Evolutionary conservation across 2,888 invertebrate genomes (phyloP).

Genomic region (Scrobipalpa costella): DNA sequence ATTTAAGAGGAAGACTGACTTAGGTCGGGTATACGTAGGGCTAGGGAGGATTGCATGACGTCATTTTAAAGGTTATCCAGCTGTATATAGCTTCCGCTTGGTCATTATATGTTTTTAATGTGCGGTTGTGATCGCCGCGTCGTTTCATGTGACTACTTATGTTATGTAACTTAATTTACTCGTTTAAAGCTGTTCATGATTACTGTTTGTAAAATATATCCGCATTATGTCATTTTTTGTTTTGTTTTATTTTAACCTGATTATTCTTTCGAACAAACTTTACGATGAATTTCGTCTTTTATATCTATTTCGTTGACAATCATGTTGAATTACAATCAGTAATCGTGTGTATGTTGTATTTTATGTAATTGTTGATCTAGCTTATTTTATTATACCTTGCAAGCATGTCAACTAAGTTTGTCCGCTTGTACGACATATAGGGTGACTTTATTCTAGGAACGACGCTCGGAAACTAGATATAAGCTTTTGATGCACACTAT

Average conservation of each 20-base stretch:
- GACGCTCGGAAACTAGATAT: no score
- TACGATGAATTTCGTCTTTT: conserved; percentile 7
- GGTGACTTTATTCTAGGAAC: no score
- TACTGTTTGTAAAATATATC: conserved; percentile 30
- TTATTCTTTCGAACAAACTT: conserved; percentile 21
- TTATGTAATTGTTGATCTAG: conserved; percentile 19
- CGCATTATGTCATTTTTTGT: conserved; percentile 13
- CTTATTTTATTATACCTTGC: neutral
- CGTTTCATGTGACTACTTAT: conserved; percentile 26
- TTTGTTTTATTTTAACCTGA: conserved; percentile 16
- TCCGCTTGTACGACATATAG: neutral
- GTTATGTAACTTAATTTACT: conserved; percentile 26
- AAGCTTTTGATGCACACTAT: no score
- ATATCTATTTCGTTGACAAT: conserved; percentile 8
- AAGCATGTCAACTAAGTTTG: neutral
- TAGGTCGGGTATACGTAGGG: conserved; percentile 42
- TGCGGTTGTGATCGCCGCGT: conserved; percentile 20
- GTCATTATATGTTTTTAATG: conserved; percentile 23
- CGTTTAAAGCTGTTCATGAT: conserved; percentile 25
- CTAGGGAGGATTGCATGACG: conserved; percentile 41
- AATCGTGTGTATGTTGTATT: conserved; percentile 23
- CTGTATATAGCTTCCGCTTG: conserved; percentile 60
- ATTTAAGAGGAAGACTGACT: conserved; percentile 70
- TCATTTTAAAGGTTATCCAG: conserved; percentile 37
- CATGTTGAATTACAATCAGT: conserved; percentile 25